These are phyloP conservation scores for Meganola albula DNA, from an alignment of 2,888 invertebrate species.

Conservation along the genomic window DNA sequence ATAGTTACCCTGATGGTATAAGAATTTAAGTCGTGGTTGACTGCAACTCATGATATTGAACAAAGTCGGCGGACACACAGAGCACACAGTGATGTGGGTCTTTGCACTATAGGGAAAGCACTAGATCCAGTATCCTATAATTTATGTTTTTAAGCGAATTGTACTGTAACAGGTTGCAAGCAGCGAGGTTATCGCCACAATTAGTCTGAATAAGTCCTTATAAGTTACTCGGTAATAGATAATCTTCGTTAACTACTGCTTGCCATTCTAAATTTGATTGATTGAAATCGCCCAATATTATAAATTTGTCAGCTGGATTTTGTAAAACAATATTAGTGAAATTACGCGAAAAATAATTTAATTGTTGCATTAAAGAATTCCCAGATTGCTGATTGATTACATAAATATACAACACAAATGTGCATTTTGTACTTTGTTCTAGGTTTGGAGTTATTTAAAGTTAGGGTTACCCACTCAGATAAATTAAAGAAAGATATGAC, in stretches of 20 bases:
- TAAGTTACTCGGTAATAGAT: neutral
- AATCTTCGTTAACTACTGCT: neutral
- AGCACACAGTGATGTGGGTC: constrained; percentile 6
- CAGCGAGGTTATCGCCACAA: constrained; percentile 5
- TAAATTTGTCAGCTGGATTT: constrained; percentile 2
- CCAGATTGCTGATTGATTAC: constrained; percentile 5
- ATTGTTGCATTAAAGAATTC: constrained; percentile 2
- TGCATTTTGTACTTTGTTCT: constrained; percentile 1
- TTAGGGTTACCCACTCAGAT: constrained; percentile 9
- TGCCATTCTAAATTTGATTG: constrained; percentile 2
- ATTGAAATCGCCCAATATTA: constrained; percentile 4
- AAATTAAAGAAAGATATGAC: no score
- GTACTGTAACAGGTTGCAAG: constrained; percentile 8
- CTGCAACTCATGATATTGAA: neutral
- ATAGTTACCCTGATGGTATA: constrained; percentile 3
- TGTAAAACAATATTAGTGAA: constrained; percentile 1
- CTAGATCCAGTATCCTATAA: neutral
- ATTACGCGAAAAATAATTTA: constrained; percentile 2
- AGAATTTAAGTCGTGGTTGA: neutral
- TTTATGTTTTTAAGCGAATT: neutral
- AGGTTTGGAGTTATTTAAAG: neutral
- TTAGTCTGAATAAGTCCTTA: neutral
- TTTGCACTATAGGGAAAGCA: constrained; percentile 5
- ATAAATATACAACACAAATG: constrained; percentile 2
- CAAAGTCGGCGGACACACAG: neutral